Percentiles rank a stretch among this genome's conserved stretches.
Evolutionary conservation across 2,797 vertebrate species (phyloP).

Genomic region (Hybognathus amarus): DNA sequence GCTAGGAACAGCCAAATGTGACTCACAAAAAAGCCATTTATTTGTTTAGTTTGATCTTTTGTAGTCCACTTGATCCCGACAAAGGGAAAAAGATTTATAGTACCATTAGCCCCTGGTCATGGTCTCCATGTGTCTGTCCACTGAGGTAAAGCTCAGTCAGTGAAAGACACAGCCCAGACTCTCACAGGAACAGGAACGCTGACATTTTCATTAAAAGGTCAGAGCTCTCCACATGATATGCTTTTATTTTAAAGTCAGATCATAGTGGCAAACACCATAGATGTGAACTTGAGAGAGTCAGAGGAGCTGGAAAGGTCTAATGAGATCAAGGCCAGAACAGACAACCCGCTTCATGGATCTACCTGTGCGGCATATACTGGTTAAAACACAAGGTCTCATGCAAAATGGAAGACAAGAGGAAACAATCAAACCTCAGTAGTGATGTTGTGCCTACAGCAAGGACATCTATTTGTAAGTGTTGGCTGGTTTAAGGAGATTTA

Average conservation of each 20-base stretch:
- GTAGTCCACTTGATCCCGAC: not conserved
- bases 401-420: slow-evolving; percentile 63
- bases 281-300: slow-evolving; percentile 39
- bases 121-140: slow-evolving; percentile 33
- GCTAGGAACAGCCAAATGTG: slow-evolving; percentile 15
- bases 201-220: slow-evolving; percentile 86
- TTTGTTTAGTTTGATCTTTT: slow-evolving; percentile 20
- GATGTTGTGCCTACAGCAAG: slow-evolving; percentile 48
- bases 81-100: not conserved
- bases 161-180: slow-evolving; percentile 33
- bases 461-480: slow-evolving; percentile 23
- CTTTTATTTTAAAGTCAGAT: slow-evolving; percentile 77
- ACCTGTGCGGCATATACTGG: not conserved
- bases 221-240: slow-evolving; percentile 68
- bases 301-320: slow-evolving; percentile 59
- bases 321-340: slow-evolving; percentile 69
- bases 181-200: slow-evolving; percentile 73
- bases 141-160: slow-evolving; percentile 16
- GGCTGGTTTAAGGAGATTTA: slow-evolving; percentile 29
- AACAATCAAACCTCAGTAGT: slow-evolving; percentile 66
- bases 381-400: slow-evolving; percentile 21
- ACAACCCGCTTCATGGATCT: slow-evolving; percentile 20
- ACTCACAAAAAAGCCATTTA: not conserved
- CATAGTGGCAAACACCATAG: slow-evolving; percentile 35
- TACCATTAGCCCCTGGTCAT: slow-evolving; percentile 18